Percentiles rank a stretch among this genome's conserved stretches.
These are phyloP conservation scores for Danio kyathit DNA, from an alignment of 2,797 vertebrate species.

Conservation along the genomic window DNA sequence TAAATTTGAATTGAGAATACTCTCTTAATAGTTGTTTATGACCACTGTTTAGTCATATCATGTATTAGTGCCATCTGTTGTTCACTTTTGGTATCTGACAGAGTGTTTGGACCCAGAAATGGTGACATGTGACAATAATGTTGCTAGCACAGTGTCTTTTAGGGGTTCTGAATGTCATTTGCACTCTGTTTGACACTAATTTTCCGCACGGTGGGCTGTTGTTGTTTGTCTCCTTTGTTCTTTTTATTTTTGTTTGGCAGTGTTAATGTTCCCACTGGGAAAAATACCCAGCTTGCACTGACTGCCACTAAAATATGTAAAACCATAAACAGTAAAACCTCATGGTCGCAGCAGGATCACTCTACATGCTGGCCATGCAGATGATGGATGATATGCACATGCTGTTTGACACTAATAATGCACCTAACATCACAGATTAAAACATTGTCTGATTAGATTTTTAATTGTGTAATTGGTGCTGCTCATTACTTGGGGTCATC, in stretches of 20 bases:
- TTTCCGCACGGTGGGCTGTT: conserved; percentile 38
- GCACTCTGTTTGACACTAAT: conserved; percentile 51
- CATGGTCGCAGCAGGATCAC: not conserved
- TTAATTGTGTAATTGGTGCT: not conserved
- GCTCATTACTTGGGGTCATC: not conserved
- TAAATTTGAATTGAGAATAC: no score
- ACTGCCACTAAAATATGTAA: conserved; percentile 3
- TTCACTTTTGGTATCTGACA: no score
- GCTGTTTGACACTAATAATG: not conserved
- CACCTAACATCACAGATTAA: conserved; percentile 2
- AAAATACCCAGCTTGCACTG: conserved; percentile 6
- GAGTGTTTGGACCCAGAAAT: no score
- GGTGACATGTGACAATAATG: not conserved
- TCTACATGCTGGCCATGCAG: not conserved
- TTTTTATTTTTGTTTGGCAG: conserved; percentile 29
- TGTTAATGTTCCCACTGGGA: conserved; percentile 16
- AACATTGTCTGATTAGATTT: not conserved
- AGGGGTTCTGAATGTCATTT: conserved; percentile 55
- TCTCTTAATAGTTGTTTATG: no score
- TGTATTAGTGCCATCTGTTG: no score
- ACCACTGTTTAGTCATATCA: no score
- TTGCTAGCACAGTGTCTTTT: conserved; percentile 36
- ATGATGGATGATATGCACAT: not conserved
- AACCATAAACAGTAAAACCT: not conserved
- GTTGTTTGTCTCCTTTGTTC: conserved; percentile 26